Evolutionary conservation across 1,140 invertebrate genomes (phyloP), one percentile per base, ranked within the genome.

Genomic region (Scaptomyza graminum): DNA sequence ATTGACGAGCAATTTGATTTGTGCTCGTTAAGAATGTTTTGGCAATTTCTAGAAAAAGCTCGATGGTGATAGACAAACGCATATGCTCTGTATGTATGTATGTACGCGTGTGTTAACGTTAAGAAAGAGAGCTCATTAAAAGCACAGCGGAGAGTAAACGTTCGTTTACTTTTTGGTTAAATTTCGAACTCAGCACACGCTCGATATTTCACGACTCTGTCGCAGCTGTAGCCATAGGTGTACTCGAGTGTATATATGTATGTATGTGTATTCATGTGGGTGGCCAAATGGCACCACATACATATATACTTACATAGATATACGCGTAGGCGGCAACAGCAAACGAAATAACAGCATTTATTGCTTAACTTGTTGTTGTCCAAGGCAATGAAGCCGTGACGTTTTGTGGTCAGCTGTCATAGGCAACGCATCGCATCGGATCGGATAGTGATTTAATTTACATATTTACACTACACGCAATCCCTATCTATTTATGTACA

Each of bases 1-100:
- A 51, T 52, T 50, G 15, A 37, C 55, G 47, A 18, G 43, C 47
- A 16, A 52, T 68, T 72, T 51, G 64, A 43, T 68, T 62, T 68
- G 25, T 62, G 55, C 39, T 62, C 68, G 50, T 46, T 55, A 28
- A 71, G 76, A 69, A 83, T 73, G 68, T 12, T 82, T 81, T 69
- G 25, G 81, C 69, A 77, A 82, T 88, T 85, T 87, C 83, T 87
- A 87, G 82, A 87, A 87, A 54, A 78, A 46, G 39, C 71, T 3
- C 54, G 43, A 72, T 70, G 31, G 31, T 34, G 65, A 74, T 62
- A 68, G 65, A 63, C 65, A 74, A 69, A 74, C 52, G 28, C 71
- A 69, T 69, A 69, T 69, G 71, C 47, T 60, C 28, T 57, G 47
- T 13, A 50, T 2, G 51, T 22, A 46, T 52, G 6, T 11, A 5